Evolutionary conservation across 2,113 vertebrate species (phyloP), one percentile per base, ranked within the genome.

Genomic region (Ceuthmochares aereus): DNA sequence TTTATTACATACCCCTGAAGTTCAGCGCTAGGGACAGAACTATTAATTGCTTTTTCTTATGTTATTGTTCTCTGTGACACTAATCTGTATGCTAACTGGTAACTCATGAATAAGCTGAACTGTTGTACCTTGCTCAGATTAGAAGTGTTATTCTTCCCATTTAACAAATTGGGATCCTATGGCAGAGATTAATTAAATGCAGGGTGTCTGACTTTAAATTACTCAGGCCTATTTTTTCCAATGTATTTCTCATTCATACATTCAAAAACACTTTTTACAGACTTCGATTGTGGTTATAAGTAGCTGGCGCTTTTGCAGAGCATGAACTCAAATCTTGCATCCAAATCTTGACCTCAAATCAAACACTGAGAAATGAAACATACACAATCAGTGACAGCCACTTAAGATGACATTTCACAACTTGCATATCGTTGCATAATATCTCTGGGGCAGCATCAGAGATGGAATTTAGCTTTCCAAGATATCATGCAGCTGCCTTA

Each of bases 321-420:
- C n/a, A 4, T 4, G n/a, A 36, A 25, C 43, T 72, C 54, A 42
- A 40, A 14, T 45, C 58, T 83, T 93, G 42, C 32, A 59, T 8
- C 5, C 63, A 36, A 26, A 16, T 49, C 45, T 45, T 45, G 58
- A 36, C 72, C 45, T 95, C 1, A 2, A 23, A 43, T 59, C 27
- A 56, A 40, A 30, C 27, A 4, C 49, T 7, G 36, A 51, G 29
- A 54, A 66, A 12, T 51, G 32, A 58, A 78, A 49, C 10, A 2
- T 49, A 30, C 49, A 3, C 73, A 20, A 6, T 43, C 74, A 75
- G 62, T 40, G 84, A 45, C 69, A 94, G 81, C 66, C 84, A 22
- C 95, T 93, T 77, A 12, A 68, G 66, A 12, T 30, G 78, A 68
- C 75, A 68, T 82, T 85, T 91, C 85, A 42, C 87, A 87, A 73